Evolutionary conservation across 2,113 vertebrate genomes (phyloP).

Genomic region (Ctenodactylus gundi): DNA sequence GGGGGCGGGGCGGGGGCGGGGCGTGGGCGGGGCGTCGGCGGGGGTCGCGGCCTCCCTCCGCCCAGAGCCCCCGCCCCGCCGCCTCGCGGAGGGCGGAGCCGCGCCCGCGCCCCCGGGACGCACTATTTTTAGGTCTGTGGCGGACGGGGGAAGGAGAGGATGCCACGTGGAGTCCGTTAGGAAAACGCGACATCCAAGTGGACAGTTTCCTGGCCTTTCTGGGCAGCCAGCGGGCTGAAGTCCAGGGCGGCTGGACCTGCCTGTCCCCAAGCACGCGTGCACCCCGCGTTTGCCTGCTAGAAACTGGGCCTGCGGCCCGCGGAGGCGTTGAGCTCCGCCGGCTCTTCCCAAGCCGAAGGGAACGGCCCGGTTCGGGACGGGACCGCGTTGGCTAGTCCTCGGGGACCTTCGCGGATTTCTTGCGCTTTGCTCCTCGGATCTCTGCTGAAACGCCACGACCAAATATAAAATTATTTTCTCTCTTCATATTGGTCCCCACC

Average conservation of each 20-base stretch:
- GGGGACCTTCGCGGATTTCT: no score
- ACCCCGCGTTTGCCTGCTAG: not conserved
- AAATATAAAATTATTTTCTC: not conserved
- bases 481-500: not conserved
- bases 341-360: not conserved
- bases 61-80: not conserved
- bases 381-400: no score
- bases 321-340: not conserved
- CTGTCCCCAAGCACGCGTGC: no score
- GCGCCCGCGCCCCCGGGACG: not conserved
- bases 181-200: not conserved
- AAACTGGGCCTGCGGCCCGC: not conserved
- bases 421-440: not conserved
- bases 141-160: not conserved
- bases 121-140: conserved; percentile 27
- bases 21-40: no score
- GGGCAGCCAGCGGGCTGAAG: not conserved
- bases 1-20: not conserved
- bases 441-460: not conserved
- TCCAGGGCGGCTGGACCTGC: not conserved
- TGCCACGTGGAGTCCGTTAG: not conserved
- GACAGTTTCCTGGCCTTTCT: not conserved
- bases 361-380: not conserved
- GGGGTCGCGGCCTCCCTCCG: rapidly evolving
- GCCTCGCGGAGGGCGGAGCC: not conserved